These are phyloP conservation scores for Proteles cristata DNA, from an alignment of 2,113 vertebrate species.

Conservation along the genomic window DNA sequence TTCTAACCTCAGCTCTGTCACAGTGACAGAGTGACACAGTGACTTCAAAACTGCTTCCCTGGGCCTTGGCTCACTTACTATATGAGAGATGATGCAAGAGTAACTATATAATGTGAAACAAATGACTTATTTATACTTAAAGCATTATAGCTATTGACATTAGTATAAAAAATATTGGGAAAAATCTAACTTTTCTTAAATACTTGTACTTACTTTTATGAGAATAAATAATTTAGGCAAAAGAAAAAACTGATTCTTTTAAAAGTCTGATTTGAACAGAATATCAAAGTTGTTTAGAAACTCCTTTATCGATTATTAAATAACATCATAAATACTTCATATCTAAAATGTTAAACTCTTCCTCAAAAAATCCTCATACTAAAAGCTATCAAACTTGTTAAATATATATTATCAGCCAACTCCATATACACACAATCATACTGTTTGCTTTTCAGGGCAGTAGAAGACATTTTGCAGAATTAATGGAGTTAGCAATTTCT, in stretches of 20 bases:
- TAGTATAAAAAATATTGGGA: background rate
- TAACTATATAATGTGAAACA: background rate
- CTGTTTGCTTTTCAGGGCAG: conserved; percentile 76
- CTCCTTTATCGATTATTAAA: conserved; percentile 12
- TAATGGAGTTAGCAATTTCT: conserved; percentile 50
- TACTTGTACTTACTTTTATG: background rate
- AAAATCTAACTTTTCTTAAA: background rate
- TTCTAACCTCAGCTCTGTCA: background rate
- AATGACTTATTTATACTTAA: background rate
- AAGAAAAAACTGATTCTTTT: background rate
- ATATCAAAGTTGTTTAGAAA: background rate
- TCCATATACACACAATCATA: background rate
- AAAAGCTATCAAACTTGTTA: background rate
- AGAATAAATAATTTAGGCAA: background rate
- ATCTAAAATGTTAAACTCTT: background rate
- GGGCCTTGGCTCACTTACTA: background rate
- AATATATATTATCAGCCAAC: conserved; percentile 42
- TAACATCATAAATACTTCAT: background rate
- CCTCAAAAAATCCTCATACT: background rate
- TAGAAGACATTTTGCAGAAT: conserved; percentile 84
- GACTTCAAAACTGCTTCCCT: background rate
- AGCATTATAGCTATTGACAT: background rate
- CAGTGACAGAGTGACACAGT: background rate
- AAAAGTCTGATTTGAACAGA: background rate
- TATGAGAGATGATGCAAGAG: background rate